phyloP scores from a whole-genome alignment of 2,888 invertebrate species.

The Tineola bisselliella region DNA sequence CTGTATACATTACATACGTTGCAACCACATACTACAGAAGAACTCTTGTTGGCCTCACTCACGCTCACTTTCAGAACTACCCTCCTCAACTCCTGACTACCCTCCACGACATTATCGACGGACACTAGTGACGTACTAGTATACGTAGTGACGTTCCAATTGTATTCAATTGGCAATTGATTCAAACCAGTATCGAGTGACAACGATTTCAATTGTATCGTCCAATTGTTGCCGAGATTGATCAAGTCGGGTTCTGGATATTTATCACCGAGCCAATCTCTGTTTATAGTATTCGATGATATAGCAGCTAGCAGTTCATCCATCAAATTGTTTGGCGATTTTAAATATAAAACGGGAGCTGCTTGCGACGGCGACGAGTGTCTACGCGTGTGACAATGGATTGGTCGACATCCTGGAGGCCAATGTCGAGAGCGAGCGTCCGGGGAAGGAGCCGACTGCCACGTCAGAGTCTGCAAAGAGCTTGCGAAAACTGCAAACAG shows the following conservation, averaged over 20 bases:
- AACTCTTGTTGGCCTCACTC: too few species aligned
- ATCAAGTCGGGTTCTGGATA: background rate
- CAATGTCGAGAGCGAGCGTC: constrained; percentile 81
- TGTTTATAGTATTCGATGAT: background rate
- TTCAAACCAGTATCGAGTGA: background rate
- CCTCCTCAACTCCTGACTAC: too few species aligned
- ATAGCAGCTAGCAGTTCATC: background rate
- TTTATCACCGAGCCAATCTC: background rate
- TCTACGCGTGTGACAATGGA: constrained; percentile 44
- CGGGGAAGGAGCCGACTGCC: constrained; percentile 78
- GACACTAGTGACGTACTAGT: background rate
- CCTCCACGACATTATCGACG: too few species aligned
- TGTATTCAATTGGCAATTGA: background rate
- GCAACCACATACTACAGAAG: constrained; percentile 38
- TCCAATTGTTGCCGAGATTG: background rate
- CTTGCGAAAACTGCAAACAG: constrained; percentile 84
- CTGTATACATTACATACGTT: constrained; percentile 53
- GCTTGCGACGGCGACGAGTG: constrained; percentile 35
- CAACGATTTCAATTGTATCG: background rate
- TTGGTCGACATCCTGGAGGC: constrained; percentile 76
- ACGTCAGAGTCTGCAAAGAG: constrained; percentile 84
- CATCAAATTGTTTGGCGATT: background rate
- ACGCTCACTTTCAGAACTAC: too few species aligned
- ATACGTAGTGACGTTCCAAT: background rate
- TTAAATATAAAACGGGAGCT: constrained; percentile 14